phyloP scores from a whole-genome alignment of 2,797 vertebrate genomes.

The Sebastiscus tertius region DNA sequence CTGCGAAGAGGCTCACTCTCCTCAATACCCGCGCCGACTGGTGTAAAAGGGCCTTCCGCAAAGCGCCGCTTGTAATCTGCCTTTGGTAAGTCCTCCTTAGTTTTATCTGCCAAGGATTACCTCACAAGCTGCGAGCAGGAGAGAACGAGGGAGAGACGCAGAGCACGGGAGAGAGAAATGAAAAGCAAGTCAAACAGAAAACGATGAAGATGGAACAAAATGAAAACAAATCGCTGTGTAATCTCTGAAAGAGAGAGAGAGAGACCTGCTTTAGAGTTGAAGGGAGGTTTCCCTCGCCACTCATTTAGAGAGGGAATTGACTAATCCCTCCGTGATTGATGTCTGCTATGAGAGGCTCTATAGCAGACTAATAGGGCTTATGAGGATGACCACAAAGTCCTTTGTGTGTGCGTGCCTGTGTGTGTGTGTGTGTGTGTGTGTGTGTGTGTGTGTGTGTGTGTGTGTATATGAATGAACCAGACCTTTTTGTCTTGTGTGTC shows the following conservation, averaged over 20 bases:
- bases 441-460: background rate
- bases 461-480: slow-evolving; percentile 60
- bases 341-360: slow-evolving; percentile 80
- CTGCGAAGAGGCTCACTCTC: slow-evolving; percentile 79
- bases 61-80: slow-evolving; percentile 85
- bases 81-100: slow-evolving; percentile 87
- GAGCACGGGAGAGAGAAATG: slow-evolving; percentile 74
- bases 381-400: slow-evolving; percentile 77
- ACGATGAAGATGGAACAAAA: slow-evolving; percentile 80
- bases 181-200: slow-evolving; percentile 78
- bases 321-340: slow-evolving; percentile 85
- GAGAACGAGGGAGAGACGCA: slow-evolving; percentile 72
- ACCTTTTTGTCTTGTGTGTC: slow-evolving; percentile 73
- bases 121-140: slow-evolving; percentile 81
- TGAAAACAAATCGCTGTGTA: slow-evolving; percentile 85
- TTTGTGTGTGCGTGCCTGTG: slow-evolving; percentile 68
- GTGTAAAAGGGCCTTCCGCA: slow-evolving; percentile 82
- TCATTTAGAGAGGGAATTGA: slow-evolving; percentile 82
- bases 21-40: slow-evolving; percentile 78
- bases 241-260: slow-evolving; percentile 78
- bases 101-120: slow-evolving; percentile 87
- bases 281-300: slow-evolving; percentile 79
- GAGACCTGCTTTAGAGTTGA: slow-evolving; percentile 81
- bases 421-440: background rate
- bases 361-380: slow-evolving; percentile 79